Evolutionary conservation across 2,113 vertebrate species (phyloP), one percentile per base, ranked within the genome.

Genomic region (Scytalopus superciliaris): DNA sequence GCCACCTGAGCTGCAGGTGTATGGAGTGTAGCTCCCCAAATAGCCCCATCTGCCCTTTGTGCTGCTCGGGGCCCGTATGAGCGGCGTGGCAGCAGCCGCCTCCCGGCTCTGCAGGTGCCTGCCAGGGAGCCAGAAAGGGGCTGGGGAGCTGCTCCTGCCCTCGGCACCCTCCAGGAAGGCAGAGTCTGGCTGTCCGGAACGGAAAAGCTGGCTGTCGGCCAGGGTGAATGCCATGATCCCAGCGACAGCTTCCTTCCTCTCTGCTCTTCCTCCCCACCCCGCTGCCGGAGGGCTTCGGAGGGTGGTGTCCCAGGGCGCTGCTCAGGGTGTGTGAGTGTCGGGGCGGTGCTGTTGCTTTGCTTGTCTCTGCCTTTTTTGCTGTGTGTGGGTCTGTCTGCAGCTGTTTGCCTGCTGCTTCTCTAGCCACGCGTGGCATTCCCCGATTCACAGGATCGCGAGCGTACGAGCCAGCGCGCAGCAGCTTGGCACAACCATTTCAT

Each of bases 51-150:
- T 77, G 40, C 60, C 37, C 70, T 45, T 79, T 25, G 0, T 3
- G n/a, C 59, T 84, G 33, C 74, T 57, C 0, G 6, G 70, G 78
- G 10, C 3, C 4, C 0, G 2, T 10, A 2, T 0, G 12, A 52
- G 64, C 68, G 35, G 31, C 22, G 37, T 0, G 31, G 67, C 78
- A 49, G 37, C 6, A 21, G 59, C 75, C 80, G 72, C 57, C 44
- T 69, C 30, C 3, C 0, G 6, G 77, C 52, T 63, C 57, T 75
- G 62, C 40, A 79, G 66, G 35, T 90, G 53, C 9, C 0, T 3
- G 40, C 74, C 50, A 35, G 28, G 28, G n/a, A 57, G 63, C 49
- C 49, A 64, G 27, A 44, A 37, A 1, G 17, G 24, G 60, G 14
- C 55, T 0, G 9, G 31, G 42, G 62, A 11, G 9, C 44, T 50